These are phyloP conservation scores for Limanda limanda DNA, from an alignment of 2,113 vertebrate genomes.

Conservation along the genomic window DNA sequence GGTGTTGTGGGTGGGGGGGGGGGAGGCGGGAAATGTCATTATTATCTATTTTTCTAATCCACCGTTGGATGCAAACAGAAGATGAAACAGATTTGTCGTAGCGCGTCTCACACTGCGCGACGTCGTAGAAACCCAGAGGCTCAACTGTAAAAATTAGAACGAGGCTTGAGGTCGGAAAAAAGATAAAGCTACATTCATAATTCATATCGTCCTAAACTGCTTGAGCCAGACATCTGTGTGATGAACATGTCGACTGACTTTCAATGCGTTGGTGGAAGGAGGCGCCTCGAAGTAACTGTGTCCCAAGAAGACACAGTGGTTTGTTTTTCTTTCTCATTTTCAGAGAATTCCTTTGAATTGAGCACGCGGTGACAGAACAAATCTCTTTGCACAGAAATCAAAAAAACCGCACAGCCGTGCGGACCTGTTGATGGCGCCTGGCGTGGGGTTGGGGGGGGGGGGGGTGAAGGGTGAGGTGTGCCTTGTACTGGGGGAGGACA, in stretches of 20 bases:
- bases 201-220: slow-evolving; percentile 29
- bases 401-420: slow-evolving; percentile 40
- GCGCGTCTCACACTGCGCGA: slow-evolving; percentile 53
- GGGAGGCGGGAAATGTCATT: slow-evolving; percentile 11
- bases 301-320: slow-evolving; percentile 12
- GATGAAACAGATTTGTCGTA: slow-evolving; percentile 67
- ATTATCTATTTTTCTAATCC: slow-evolving; percentile 79
- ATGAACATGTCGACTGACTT: slow-evolving; percentile 38
- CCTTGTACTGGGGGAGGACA: slow-evolving; percentile 87
- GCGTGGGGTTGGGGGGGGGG: slow-evolving; percentile 56
- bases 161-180: slow-evolving; percentile 27
- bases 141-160: slow-evolving; percentile 58
- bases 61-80: slow-evolving; percentile 57
- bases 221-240: slow-evolving; percentile 17
- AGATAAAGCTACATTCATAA: slow-evolving; percentile 46
- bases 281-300: background rate
- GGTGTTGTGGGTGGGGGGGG: slow-evolving; percentile 20
- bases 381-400: slow-evolving; percentile 51
- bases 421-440: slow-evolving; percentile 40
- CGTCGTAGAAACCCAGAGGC: slow-evolving; percentile 42
- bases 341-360: slow-evolving; percentile 24
- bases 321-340: slow-evolving; percentile 36
- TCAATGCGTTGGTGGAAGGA: slow-evolving; percentile 17
- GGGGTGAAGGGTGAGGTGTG: slow-evolving; percentile 80
- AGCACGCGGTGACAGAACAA: slow-evolving; percentile 36